Evolutionary conservation across 2,888 invertebrate genomes (phyloP).

Genomic region (Serrognathus titanus): DNA sequence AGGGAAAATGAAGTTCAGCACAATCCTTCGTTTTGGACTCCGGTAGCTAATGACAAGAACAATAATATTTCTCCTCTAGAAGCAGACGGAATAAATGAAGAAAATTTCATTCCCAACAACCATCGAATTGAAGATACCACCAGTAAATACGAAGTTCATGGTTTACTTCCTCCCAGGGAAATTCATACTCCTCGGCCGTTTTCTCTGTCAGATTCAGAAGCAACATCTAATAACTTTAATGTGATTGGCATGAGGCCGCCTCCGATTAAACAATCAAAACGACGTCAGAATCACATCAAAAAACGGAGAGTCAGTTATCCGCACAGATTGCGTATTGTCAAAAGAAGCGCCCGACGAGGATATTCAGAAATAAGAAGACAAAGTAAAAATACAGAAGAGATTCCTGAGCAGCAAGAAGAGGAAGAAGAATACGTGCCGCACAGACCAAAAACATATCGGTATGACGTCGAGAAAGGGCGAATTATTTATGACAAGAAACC

Average conservation of each 20-base stretch:
- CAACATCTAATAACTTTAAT: constrained; percentile 35
- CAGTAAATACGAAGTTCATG: neutral
- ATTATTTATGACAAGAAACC: constrained; percentile 41
- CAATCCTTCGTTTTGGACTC: no score
- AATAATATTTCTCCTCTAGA: no score
- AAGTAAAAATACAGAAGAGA: constrained; percentile 26
- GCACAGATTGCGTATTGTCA: constrained; percentile 24
- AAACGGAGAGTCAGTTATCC: constrained; percentile 25
- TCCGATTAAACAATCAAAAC: constrained; percentile 3
- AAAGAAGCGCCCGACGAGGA: constrained; percentile 32
- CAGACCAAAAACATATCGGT: constrained; percentile 43
- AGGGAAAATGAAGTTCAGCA: no score
- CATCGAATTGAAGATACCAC: constrained; percentile 1
- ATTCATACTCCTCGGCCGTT: neutral
- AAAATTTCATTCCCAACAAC: neutral
- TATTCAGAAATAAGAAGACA: constrained; percentile 38
- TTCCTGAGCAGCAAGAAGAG: constrained; percentile 28
- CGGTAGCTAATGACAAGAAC: no score
- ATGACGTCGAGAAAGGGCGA: constrained; percentile 42
- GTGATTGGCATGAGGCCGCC: constrained; percentile 46
- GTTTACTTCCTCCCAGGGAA: neutral
- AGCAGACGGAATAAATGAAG: no score
- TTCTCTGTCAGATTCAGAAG: constrained; percentile 8
- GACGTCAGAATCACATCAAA: constrained; percentile 4
- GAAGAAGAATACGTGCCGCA: constrained; percentile 46